Conservation (phyloP, 2,888 invertebrate genomes). For the Galerucella calmariensis region DNA sequence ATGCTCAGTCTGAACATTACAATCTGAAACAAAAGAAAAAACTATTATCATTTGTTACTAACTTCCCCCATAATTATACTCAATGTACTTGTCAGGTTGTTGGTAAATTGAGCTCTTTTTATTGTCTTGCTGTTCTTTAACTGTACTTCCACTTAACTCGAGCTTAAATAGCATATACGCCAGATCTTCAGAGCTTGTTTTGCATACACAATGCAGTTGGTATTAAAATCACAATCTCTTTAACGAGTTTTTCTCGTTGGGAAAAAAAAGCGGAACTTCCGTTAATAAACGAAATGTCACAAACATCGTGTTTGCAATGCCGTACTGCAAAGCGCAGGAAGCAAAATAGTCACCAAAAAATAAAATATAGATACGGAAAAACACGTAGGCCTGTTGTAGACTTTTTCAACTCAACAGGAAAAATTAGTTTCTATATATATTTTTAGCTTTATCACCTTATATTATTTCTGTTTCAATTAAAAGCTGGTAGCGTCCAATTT, state of each 20-base stretch:
- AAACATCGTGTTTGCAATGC: neutral
- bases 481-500: too few species aligned
- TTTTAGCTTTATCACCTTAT: too few species aligned
- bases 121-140: too few species aligned
- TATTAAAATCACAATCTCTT: neutral
- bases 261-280: neutral
- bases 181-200: too few species aligned
- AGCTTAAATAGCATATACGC: too few species aligned
- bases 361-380: neutral
- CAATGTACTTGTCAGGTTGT: too few species aligned
- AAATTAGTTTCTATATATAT: too few species aligned
- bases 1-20: slow-evolving; percentile 65
- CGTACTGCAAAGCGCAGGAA: neutral
- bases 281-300: neutral
- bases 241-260: neutral
- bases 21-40: slow-evolving; percentile 58
- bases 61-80: neutral
- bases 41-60: neutral
- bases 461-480: too few species aligned
- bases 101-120: too few species aligned
- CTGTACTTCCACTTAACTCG: too few species aligned
- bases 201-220: too few species aligned
- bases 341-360: neutral
- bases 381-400: neutral
- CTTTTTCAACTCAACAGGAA: neutral